These are phyloP conservation scores for Amphilophus citrinellus DNA, from an alignment of 2,113 vertebrate genomes.

Conservation along the genomic window DNA sequence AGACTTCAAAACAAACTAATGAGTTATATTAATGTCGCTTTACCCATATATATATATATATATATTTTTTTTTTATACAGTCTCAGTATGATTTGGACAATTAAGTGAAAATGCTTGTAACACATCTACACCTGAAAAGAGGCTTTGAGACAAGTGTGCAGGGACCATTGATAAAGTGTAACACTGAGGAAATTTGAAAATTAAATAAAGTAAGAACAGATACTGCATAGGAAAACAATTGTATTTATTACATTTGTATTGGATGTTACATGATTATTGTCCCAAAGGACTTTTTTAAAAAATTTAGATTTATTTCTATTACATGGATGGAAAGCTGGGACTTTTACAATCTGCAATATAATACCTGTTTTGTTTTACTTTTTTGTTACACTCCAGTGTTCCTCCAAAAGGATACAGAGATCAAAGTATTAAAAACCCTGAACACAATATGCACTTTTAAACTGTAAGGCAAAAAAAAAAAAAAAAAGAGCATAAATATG, in stretches of 20 bases:
- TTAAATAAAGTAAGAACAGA: not conserved
- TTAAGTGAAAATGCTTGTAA: too few species aligned
- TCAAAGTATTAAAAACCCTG: constrained; percentile 12
- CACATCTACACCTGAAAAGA: too few species aligned
- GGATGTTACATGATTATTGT: constrained; percentile 71
- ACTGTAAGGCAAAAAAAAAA: constrained; percentile 40
- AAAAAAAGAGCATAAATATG: constrained; percentile 20
- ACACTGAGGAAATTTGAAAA: too few species aligned
- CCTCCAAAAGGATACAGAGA: constrained; percentile 5
- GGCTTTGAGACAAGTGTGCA: too few species aligned
- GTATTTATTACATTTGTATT: constrained; percentile 76
- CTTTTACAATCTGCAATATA: constrained; percentile 19
- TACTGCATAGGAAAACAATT: constrained; percentile 59
- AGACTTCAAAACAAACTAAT: too few species aligned
- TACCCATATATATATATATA: too few species aligned
- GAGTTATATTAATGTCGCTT: too few species aligned
- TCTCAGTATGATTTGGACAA: too few species aligned
- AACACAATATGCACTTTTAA: constrained; percentile 26
- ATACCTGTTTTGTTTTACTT: not conserved
- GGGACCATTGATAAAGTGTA: too few species aligned
- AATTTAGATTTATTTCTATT: not conserved
- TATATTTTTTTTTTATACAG: too few species aligned
- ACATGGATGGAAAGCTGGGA: not conserved
- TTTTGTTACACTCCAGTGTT: not conserved
- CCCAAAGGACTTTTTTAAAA: constrained; percentile 46